phyloP scores from a whole-genome alignment of 2,797 vertebrate genomes.

The Pteropus rufus region DNA sequence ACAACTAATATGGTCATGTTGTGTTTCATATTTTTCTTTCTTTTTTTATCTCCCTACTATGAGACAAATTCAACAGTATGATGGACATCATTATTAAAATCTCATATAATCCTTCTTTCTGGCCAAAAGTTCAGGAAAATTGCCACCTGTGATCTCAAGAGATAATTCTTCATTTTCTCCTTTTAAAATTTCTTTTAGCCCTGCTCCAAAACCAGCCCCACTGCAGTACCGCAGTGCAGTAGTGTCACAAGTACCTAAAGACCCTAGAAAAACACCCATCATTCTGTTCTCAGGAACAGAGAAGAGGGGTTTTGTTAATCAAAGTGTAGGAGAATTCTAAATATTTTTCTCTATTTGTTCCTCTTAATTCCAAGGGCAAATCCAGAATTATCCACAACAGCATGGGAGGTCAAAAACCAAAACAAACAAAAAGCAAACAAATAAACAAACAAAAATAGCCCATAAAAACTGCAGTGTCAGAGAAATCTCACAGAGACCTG shows the following conservation, averaged over 20 bases:
- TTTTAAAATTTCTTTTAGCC: neutral
- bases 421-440: neutral
- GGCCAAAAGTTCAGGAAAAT: neutral
- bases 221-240: neutral
- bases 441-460: neutral
- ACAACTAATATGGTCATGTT: neutral
- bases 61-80: neutral
- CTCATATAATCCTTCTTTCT: neutral
- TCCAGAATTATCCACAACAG: neutral
- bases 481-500: neutral
- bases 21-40: neutral
- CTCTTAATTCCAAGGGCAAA: neutral
- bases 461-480: neutral
- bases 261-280: neutral
- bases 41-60: neutral
- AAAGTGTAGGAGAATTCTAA: neutral
- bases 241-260: neutral
- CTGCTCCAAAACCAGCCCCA: neutral
- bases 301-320: neutral
- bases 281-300: neutral
- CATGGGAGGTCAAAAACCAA: neutral
- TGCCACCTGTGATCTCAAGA: neutral
- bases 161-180: neutral
- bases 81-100: neutral
- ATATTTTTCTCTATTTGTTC: neutral